Conservation (phyloP, 2,113 vertebrate genomes). For the Vidua macroura region DNA sequence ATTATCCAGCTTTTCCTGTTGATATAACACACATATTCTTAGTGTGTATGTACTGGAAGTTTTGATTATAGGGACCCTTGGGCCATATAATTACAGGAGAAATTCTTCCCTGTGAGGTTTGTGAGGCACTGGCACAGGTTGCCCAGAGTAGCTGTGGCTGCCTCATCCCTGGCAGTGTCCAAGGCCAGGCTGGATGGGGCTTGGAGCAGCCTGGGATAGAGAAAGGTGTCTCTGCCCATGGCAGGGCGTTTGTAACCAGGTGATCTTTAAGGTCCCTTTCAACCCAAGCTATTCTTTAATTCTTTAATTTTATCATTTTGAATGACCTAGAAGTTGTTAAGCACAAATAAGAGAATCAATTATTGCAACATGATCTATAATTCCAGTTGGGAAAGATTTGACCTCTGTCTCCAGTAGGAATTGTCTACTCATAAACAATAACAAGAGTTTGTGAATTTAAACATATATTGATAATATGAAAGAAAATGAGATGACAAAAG, state of each 20-base stretch:
- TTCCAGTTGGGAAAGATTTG: neutral
- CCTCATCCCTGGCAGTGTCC: neutral
- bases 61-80: neutral
- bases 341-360: neutral
- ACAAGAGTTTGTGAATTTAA: neutral
- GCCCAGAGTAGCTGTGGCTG: neutral
- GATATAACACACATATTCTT: neutral
- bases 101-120: neutral
- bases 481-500: neutral
- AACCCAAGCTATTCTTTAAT: neutral
- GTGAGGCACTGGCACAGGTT: rapidly evolving
- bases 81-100: neutral
- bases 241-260: neutral
- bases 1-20: neutral
- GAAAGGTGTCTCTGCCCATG: neutral
- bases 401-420: neutral
- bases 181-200: neutral
- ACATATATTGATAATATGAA: neutral
- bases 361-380: neutral
- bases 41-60: neutral
- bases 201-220: neutral
- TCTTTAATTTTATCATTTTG: neutral
- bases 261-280: neutral
- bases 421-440: neutral
- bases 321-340: neutral